Evolutionary conservation across 2,888 invertebrate species (phyloP), one percentile per base, ranked within the genome.

Genomic region (Adela reaumurella): DNA sequence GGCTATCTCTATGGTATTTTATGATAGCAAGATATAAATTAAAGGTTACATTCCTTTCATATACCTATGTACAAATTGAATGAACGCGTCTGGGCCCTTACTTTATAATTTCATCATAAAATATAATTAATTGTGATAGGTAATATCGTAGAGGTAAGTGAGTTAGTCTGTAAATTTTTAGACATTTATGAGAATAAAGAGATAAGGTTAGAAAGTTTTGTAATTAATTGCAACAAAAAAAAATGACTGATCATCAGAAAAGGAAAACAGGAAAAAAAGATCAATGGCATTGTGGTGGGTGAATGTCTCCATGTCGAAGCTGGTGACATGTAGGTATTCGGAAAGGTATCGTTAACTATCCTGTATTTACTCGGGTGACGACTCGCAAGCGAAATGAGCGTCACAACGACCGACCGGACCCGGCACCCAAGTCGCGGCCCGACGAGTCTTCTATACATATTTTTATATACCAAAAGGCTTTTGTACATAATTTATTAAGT

Each of bases 21-120:
- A 68, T 67, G 71, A 70, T 68, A 68, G 66, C 69, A 72, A 73
- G 61, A 63, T 77, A 70, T 78, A 77, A 78, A 78, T 74, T 77
- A 77, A 70, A 76, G 78, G 78, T 78, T 73, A 78, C 78, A 78
- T 78, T 78, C 77, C 77, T 76, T 77, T 77, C 78, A 74, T 74
- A 18, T 19, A 47, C 64, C 59, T 62, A 65, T 68, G 71, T 74
- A 71, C 67, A 71, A 74, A 71, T 70, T 68, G 69, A 67, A 67
- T 69, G 73, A 71, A 76, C 73, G 77, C 73, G 77, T 77, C 70
- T 78, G 78, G 70, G 74, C 78, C 78, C 73, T 78, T 76, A 73
- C 69, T 78, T 78, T 78, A 78, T 73, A 73, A 67, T 67, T 74
- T 74, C 72, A 65, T 76, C 72, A 73, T 77, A 70, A 76, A 77